phyloP scores from a whole-genome alignment of 2,797 vertebrate genomes.

The Botia almorhae region DNA sequence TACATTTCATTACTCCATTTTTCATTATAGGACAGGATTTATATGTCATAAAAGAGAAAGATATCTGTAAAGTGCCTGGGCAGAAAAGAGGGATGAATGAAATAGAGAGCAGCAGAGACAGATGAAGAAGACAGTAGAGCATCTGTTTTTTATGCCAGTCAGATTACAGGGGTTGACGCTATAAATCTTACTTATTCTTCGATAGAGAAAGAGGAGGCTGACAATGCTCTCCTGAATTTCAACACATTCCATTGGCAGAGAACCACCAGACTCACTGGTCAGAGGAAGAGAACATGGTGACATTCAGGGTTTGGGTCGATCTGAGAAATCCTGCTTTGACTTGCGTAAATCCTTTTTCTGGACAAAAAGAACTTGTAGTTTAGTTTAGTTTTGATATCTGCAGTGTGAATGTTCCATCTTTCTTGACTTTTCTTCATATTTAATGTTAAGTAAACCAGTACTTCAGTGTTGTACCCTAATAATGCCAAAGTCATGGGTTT shows the following conservation, averaged over 20 bases:
- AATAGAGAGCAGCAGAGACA: slow-evolving; percentile 5
- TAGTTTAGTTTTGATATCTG: neutral
- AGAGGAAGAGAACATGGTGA: slow-evolving; percentile 9
- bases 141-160: slow-evolving; percentile 75
- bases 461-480: neutral
- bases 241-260: slow-evolving; percentile 63
- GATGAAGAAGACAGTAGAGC: slow-evolving; percentile 45
- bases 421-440: too few relatives aligned
- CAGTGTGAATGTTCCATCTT: too few relatives aligned
- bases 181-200: slow-evolving; percentile 85
- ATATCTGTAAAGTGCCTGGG: slow-evolving; percentile 10
- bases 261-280: neutral
- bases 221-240: slow-evolving; percentile 71
- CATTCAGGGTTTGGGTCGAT: slow-evolving; percentile 21
- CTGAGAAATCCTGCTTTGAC: neutral
- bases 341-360: neutral
- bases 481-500: neutral
- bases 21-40: slow-evolving; percentile 33
- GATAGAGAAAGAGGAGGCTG: slow-evolving; percentile 63
- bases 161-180: slow-evolving; percentile 79
- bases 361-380: neutral
- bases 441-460: too few relatives aligned
- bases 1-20: slow-evolving; percentile 31
- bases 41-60: slow-evolving; percentile 16
- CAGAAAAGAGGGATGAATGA: slow-evolving; percentile 27